Evolutionary conservation across 2,113 vertebrate genomes (phyloP).

Genomic region (Serilophus lunatus): DNA sequence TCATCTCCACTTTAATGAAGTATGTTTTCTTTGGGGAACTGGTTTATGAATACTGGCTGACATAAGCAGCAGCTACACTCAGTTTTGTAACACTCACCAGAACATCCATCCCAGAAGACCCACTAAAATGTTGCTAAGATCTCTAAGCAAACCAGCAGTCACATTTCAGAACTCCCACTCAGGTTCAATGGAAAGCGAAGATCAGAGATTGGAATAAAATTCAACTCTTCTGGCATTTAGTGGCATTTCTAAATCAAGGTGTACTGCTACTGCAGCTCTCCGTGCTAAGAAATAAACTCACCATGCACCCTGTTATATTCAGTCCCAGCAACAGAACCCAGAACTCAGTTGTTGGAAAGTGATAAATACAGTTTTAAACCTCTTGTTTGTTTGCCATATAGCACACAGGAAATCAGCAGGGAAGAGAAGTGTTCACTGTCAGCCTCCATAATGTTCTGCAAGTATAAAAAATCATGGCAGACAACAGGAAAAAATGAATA

Average conservation of each 20-base stretch:
- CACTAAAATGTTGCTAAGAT: background rate
- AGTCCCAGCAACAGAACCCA: background rate
- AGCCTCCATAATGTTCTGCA: background rate
- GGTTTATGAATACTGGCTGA: background rate
- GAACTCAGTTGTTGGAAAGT: background rate
- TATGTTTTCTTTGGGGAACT: background rate
- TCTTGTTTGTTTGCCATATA: background rate
- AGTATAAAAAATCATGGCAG: background rate
- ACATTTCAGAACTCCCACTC: background rate
- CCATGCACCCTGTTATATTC: background rate
- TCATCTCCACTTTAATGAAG: background rate
- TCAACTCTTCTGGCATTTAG: background rate
- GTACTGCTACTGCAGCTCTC: background rate
- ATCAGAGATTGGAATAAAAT: background rate
- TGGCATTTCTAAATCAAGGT: background rate
- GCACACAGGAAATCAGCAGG: background rate
- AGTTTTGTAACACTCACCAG: background rate
- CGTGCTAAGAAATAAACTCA: background rate
- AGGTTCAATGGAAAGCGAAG: background rate
- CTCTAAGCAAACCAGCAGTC: background rate
- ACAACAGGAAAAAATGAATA: background rate
- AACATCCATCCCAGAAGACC: background rate
- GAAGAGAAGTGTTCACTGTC: background rate
- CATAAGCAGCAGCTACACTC: background rate
- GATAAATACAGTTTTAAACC: background rate